phyloP scores from a whole-genome alignment of 2,797 vertebrate species.

The Molossus alvarezi region DNA sequence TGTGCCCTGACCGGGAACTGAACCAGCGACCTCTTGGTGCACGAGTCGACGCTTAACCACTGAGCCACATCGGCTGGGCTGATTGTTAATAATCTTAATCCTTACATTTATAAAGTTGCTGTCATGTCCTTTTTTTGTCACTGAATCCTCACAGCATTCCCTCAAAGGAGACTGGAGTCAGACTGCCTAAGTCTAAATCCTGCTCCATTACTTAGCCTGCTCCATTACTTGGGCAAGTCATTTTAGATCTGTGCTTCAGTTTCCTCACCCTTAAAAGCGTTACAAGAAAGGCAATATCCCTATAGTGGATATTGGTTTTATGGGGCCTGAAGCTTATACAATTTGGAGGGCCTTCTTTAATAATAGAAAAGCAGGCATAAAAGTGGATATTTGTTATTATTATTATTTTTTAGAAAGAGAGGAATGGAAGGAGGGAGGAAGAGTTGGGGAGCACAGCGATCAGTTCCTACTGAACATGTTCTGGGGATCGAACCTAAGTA shows the following conservation, averaged over 20 bases:
- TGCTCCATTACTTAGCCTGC: neutral
- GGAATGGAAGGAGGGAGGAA: no score
- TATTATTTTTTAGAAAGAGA: no score
- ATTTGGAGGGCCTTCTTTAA: neutral
- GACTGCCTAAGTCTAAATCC: neutral
- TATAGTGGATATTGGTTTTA: neutral
- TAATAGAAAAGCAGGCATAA: conserved; percentile 29
- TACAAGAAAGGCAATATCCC: neutral
- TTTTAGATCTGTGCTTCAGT: neutral
- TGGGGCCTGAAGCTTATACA: neutral
- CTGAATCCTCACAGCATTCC: neutral
- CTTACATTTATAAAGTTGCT: neutral
- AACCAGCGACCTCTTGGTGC: no score
- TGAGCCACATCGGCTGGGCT: no score
- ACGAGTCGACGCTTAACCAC: no score
- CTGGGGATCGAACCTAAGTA: no score
- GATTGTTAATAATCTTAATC: neutral
- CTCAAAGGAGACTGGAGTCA: neutral
- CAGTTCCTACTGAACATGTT: no score
- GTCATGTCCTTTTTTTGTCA: neutral
- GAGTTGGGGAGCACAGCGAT: no score
- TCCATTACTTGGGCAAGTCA: neutral
- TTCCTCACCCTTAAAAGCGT: neutral
- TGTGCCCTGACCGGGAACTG: no score
- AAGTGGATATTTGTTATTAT: neutral